Conservation (phyloP, 2,888 invertebrate genomes). For the Apamea epomidion region DNA sequence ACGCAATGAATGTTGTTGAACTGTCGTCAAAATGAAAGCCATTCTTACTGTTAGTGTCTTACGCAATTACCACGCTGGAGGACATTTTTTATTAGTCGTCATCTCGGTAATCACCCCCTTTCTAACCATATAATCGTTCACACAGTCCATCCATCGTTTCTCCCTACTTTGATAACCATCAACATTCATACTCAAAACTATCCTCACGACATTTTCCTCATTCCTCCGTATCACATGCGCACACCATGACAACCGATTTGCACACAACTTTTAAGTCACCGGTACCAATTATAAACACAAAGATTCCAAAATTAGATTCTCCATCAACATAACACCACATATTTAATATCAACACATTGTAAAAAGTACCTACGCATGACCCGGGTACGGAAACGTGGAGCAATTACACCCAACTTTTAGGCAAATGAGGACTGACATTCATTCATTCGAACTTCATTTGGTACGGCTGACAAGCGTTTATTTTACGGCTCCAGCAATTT, state of each 20-base stretch:
- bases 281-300: not conserved
- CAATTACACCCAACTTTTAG: conserved; percentile 63
- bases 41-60: no score
- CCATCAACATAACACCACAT: not conserved
- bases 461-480: conserved; percentile 65
- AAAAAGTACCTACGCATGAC: conserved; percentile 50
- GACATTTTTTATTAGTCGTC: not conserved
- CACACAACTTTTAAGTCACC: not conserved
- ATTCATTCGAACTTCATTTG: conserved; percentile 75
- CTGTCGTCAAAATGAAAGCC: no score
- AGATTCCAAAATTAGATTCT: conserved; percentile 4
- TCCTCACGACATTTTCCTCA: not conserved
- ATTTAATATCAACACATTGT: conserved; percentile 36
- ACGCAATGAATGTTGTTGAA: no score
- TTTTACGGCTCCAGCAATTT: conserved; percentile 58
- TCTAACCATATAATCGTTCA: not conserved
- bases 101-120: not conserved
- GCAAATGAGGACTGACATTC: conserved; percentile 65
- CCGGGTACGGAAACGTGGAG: conserved; percentile 52
- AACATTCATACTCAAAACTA: not conserved
- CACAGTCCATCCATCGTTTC: not conserved
- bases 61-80: no score
- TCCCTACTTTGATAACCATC: not conserved
- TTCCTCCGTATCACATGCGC: not conserved
- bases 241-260: not conserved